Percentiles rank a stretch among this genome's conserved stretches.
These are phyloP conservation scores for Bactericera cockerelli DNA, from an alignment of 1,140 invertebrate species.

Conservation along the genomic window DNA sequence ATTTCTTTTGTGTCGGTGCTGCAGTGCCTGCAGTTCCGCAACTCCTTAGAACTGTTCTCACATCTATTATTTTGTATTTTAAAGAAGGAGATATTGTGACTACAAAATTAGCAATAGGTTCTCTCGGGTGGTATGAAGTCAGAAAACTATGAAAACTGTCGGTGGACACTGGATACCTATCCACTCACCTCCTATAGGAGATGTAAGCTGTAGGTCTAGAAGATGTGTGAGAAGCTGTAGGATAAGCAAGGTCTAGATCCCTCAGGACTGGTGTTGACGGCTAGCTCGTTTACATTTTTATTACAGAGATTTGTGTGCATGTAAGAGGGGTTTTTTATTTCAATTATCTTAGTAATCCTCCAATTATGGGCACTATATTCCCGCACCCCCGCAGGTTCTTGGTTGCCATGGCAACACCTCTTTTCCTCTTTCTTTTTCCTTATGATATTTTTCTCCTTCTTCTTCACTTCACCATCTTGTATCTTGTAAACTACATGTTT, in stretches of 20 bases:
- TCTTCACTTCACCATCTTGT: slow-evolving; percentile 5
- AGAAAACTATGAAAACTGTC: too few species aligned
- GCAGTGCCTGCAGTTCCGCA: too few species aligned
- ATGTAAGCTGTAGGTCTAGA: too few species aligned
- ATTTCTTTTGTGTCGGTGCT: too few species aligned
- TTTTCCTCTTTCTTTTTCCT: neutral
- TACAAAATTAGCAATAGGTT: too few species aligned
- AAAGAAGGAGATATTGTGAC: too few species aligned
- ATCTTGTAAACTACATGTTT: slow-evolving; percentile 9
- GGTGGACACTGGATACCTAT: too few species aligned
- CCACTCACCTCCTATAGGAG: neutral
- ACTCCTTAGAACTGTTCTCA: too few species aligned
- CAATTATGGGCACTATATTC: slow-evolving; percentile 15
- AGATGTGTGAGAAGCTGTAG: too few species aligned
- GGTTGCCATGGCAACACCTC: slow-evolving; percentile 6
- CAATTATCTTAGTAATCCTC: slow-evolving; percentile 18
- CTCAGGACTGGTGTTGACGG: slow-evolving; percentile 1
- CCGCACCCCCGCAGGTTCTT: neutral
- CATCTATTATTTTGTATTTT: too few species aligned
- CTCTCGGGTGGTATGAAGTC: too few species aligned
- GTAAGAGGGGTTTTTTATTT: slow-evolving; percentile 10
- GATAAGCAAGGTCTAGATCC: too few species aligned
- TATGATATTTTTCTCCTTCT: slow-evolving; percentile 6
- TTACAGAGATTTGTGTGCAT: slow-evolving; percentile 1
- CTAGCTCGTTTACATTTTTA: slow-evolving; percentile 8